Conservation (phyloP, 1,140 invertebrate genomes). For the Spodoptera frugiperda region DNA sequence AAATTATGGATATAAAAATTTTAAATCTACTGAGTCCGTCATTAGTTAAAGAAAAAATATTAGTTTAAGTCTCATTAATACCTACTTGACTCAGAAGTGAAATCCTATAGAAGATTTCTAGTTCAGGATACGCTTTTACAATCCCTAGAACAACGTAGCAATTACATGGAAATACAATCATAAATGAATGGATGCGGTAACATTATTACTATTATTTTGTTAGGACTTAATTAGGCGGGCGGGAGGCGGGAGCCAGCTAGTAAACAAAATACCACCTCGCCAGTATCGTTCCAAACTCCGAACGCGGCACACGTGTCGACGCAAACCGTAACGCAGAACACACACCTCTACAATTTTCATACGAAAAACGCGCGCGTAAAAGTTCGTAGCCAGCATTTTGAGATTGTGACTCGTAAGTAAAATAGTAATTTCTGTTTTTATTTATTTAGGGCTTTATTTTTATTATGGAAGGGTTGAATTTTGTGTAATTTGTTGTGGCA, state of each 20-base stretch:
- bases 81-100: too few relatives aligned
- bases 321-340: slow-evolving; percentile 7
- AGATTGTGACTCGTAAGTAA: slow-evolving; percentile 28
- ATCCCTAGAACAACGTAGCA: too few relatives aligned
- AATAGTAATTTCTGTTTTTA: background rate
- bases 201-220: slow-evolving; percentile 26
- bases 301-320: slow-evolving; percentile 28
- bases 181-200: background rate
- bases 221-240: slow-evolving; percentile 46
- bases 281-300: slow-evolving; percentile 34
- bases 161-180: background rate
- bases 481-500: slow-evolving; percentile 6
- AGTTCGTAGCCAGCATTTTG: slow-evolving; percentile 19
- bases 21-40: too few relatives aligned
- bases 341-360: slow-evolving; percentile 7
- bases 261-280: slow-evolving; percentile 38
- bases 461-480: slow-evolving; percentile 8
- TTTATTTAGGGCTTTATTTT: background rate
- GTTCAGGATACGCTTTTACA: too few relatives aligned
- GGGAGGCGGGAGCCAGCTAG: slow-evolving; percentile 34
- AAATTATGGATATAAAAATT: too few relatives aligned
- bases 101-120: too few relatives aligned
- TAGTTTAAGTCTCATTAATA: too few relatives aligned
- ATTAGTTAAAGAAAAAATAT: too few relatives aligned
- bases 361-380: slow-evolving; percentile 48